Percentiles rank a stretch among this genome's conserved stretches.
These are phyloP conservation scores for Zosterops borbonicus DNA, from an alignment of 2,113 vertebrate genomes.

Conservation along the genomic window DNA sequence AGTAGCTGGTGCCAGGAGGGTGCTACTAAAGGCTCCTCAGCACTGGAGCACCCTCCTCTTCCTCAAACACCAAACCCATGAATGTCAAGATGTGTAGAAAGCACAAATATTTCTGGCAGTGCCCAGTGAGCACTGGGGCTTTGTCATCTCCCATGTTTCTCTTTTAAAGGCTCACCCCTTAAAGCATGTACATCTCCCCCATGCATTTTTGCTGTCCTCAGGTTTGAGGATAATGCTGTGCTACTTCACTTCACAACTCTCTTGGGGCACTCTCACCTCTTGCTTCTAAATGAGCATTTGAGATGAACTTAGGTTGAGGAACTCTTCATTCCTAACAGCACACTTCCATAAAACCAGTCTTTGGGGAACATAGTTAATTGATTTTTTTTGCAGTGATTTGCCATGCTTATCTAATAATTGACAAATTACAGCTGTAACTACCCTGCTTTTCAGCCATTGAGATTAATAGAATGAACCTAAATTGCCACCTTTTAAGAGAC, in stretches of 20 bases:
- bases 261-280: not conserved
- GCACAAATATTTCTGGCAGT: not conserved
- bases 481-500: not conserved
- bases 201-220: accelerated
- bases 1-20: not conserved
- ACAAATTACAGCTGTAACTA: not conserved
- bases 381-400: not conserved
- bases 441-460: not conserved
- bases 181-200: accelerated
- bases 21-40: not conserved
- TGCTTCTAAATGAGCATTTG: not conserved
- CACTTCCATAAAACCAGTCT: not conserved
- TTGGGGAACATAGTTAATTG: not conserved
- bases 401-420: not conserved
- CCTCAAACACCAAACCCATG: not conserved
- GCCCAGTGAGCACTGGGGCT: not conserved
- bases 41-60: not conserved
- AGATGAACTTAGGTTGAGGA: not conserved
- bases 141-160: not conserved
- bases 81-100: not conserved
- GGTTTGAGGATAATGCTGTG: not conserved
- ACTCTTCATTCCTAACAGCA: not conserved
- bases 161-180: not conserved
- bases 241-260: not conserved
- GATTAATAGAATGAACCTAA: not conserved